phyloP scores from a whole-genome alignment of 1,140 invertebrate genomes.

The Alviniconcha marisindica region DNA sequence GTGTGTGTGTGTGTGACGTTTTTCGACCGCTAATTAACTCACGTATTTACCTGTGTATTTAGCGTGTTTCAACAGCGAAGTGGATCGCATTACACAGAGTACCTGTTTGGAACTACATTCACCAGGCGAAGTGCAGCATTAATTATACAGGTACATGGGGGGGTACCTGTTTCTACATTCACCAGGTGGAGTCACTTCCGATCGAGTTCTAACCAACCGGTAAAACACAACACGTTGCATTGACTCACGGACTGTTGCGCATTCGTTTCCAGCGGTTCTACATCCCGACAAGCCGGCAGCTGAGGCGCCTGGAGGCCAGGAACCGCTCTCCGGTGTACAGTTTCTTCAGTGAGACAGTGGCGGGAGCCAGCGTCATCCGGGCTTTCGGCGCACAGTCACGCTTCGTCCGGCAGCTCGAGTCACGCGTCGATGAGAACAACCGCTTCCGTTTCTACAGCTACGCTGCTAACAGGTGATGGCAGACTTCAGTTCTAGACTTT shows the following conservation, averaged over 20 bases:
- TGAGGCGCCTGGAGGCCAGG: slow-evolving; percentile 77
- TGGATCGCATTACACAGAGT: background rate
- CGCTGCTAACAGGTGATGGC: slow-evolving; percentile 69
- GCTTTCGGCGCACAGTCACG: slow-evolving; percentile 77
- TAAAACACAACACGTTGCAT: background rate
- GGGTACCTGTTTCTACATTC: background rate
- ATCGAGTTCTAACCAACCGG: background rate
- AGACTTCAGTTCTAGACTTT: too few species aligned
- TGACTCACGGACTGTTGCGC: background rate
- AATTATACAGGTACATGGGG: background rate
- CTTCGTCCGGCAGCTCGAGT: slow-evolving; percentile 77
- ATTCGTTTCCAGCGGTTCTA: slow-evolving; percentile 90
- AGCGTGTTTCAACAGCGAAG: background rate
- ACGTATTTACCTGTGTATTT: background rate
- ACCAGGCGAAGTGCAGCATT: background rate
- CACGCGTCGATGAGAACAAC: slow-evolving; percentile 68
- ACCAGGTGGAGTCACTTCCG: background rate
- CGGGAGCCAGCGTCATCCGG: slow-evolving; percentile 78
- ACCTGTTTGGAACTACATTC: background rate
- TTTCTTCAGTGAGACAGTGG: slow-evolving; percentile 77
- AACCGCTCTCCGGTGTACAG: slow-evolving; percentile 78
- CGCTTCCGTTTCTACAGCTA: slow-evolving; percentile 62
- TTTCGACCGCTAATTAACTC: too few species aligned
- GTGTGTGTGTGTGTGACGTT: too few species aligned
- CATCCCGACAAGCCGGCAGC: slow-evolving; percentile 84